These are phyloP conservation scores for Odocoileus hemionus DNA, from an alignment of 2,113 vertebrate genomes.

Conservation along the genomic window DNA sequence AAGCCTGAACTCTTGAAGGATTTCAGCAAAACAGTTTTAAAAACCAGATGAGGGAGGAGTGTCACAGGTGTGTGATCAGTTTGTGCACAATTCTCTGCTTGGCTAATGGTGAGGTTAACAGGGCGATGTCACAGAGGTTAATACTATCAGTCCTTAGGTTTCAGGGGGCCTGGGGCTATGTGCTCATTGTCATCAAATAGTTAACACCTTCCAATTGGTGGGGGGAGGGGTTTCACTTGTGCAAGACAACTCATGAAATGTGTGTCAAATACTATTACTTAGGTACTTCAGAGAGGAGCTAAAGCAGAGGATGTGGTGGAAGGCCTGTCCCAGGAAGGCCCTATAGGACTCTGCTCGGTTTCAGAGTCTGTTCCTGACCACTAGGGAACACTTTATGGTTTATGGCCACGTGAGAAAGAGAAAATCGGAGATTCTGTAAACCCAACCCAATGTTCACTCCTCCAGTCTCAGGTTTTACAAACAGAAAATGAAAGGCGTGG, in stretches of 20 bases:
- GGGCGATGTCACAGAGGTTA: not conserved
- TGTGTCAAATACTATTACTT: not conserved
- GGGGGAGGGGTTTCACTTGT: not conserved
- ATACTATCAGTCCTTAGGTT: not conserved
- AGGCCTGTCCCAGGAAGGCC: not conserved
- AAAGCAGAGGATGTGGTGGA: not conserved
- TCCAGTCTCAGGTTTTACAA: not conserved
- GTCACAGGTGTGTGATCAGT: not conserved
- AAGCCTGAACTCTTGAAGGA: not conserved
- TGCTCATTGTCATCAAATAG: not conserved
- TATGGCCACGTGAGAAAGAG: not conserved
- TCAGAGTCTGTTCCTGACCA: not conserved
- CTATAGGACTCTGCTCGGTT: not conserved
- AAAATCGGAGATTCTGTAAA: not conserved
- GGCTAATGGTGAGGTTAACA: not conserved
- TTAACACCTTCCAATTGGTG: not conserved
- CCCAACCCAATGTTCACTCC: not conserved
- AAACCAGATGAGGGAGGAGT: not conserved
- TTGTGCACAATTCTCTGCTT: not conserved
- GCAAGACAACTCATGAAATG: not conserved
- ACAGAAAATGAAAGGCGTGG: not conserved
- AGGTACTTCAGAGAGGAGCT: not conserved
- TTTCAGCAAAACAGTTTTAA: not conserved
- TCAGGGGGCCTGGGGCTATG: not conserved
- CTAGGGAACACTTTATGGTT: not conserved